Percentiles rank a stretch among this genome's conserved stretches.
These are phyloP conservation scores for Atherinosoma microstoma DNA, from an alignment of 2,797 vertebrate species.

Conservation along the genomic window DNA sequence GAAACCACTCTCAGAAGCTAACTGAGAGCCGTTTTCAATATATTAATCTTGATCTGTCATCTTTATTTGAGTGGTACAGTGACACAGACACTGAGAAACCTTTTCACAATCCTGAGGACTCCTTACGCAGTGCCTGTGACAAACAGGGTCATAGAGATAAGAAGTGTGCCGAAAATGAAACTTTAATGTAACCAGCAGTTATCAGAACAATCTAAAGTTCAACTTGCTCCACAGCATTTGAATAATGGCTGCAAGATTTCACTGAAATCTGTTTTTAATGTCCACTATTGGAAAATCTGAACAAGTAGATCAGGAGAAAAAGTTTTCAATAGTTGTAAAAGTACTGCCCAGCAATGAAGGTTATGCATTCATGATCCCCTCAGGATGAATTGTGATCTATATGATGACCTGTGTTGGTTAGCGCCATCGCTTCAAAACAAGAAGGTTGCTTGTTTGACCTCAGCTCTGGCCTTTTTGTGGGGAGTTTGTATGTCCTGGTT, in stretches of 20 bases:
- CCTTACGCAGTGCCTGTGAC: neutral
- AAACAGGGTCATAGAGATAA: neutral
- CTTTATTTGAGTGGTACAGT: neutral
- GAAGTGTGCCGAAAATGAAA: neutral
- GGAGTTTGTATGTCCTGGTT: neutral
- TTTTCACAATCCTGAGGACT: neutral
- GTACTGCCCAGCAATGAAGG: too few relatives aligned
- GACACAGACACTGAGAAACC: neutral
- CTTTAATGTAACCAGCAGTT: neutral
- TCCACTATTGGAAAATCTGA: neutral
- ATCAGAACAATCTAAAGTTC: neutral
- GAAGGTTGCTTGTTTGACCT: neutral
- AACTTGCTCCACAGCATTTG: neutral
- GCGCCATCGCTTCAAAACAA: too few relatives aligned
- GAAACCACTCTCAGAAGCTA: constrained; percentile 14
- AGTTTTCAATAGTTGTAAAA: neutral
- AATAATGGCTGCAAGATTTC: neutral
- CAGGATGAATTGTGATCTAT: neutral
- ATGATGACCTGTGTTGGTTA: neutral
- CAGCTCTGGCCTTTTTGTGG: neutral
- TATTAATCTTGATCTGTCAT: neutral
- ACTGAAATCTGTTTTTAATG: neutral
- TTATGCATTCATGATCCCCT: neutral
- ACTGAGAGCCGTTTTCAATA: neutral
- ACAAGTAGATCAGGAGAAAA: neutral